Base-by-base conservation (phyloP, 92 coral and sea anemone genomes). In the Phenganax marumi region DNA sequence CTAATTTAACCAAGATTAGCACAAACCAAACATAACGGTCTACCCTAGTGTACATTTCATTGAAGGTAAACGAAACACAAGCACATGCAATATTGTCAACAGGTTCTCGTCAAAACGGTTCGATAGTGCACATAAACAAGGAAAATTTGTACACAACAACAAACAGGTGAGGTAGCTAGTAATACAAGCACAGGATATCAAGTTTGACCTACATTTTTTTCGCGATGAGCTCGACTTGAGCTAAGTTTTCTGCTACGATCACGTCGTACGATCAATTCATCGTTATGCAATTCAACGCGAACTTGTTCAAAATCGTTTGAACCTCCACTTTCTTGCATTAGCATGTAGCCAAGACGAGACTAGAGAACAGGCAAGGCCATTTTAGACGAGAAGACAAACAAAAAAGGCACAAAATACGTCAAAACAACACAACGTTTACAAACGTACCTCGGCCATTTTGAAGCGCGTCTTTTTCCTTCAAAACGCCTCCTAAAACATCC, bases 321-420 rank as follows among this genome's bases (percentile, higher is more conserved):
- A 49, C 83, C 61, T 18, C 60, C 83, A 61, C 49, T 78, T 19
- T 61, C 83, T 19, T 39, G 73, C 83, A 78, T 78, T 18, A 78
- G 25, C 83, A 78, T 61, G 61, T 78, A 78, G 51, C 83, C 83
- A 14, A 78, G 68, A 13, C 83, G 83, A 14, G 71, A 57, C 83
- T 78, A 63, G 26, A 76, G 26, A 68, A 21, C 19, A 74, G 18
- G 25, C 10, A 8, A 53, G 60, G 3, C 68, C 0, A 19, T 7
- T 62, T 62, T 13, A 66, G 13, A 49, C 18, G 12, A 11, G 17
- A 66, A 25, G 25, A 48, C 72, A 66, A 66, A 66, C 48, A 66
- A 22, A 33, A 66, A 66, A 5, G 10, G 18, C 72, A 33, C 72
- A 66, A 66, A 33, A 0, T 66, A 66, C 43, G 72, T 33, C 12